Base-by-base conservation (phyloP, 2,113 vertebrate genomes). In the Ciconia boyciana region DNA sequence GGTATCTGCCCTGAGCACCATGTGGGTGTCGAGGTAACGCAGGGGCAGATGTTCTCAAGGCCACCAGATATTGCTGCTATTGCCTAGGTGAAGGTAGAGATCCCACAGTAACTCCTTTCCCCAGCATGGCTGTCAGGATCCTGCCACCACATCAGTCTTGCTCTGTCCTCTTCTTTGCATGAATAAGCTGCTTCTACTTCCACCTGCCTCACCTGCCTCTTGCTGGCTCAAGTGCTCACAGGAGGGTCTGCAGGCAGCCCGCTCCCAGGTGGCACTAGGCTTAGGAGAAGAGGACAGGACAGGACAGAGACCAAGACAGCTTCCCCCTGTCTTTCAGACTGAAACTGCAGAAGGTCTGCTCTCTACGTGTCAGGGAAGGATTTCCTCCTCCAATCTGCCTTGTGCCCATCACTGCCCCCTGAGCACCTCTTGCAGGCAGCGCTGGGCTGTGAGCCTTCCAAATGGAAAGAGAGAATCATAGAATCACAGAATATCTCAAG, bases 331-430 rank as follows among this genome's bases (percentile, higher is more conserved):
- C 17, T 31, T 78, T 79, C 41, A 55, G 19, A 52, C 12, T 20
- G 16, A 65, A 81, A 78, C 4, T 60, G 17, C 6, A 46, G 10
- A 7, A 2, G 0, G 1, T 41, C 13, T 65, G 9, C 48, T 58
- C 29, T 52, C 29, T 51, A 21, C 2, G 7, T 13, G 13, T 49
- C 31, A 54, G 26, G 36, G 16, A 52, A 8, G 7, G 2, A 18
- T 78, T 72, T 86, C 17, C 8, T 69, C 14, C 18, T 68, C 20
- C 1, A 1, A 9, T 41, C 4, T 66, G 16, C 12, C 43, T 43
- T 76, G 26, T 48, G 12, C 2, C 15, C 16, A 16, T 24, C 46
- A 21, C 6, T 41, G 25, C 8, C 6, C 12, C 13, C 2, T 11
- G 6, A 48, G 16, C 7, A 52, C 5, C 13, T 76, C 34, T 66